A percentile compares a stretch with the other conserved stretches of the same genome.
Conservation (phyloP, 2,797 vertebrate genomes). For the Florisuga fusca region DNA sequence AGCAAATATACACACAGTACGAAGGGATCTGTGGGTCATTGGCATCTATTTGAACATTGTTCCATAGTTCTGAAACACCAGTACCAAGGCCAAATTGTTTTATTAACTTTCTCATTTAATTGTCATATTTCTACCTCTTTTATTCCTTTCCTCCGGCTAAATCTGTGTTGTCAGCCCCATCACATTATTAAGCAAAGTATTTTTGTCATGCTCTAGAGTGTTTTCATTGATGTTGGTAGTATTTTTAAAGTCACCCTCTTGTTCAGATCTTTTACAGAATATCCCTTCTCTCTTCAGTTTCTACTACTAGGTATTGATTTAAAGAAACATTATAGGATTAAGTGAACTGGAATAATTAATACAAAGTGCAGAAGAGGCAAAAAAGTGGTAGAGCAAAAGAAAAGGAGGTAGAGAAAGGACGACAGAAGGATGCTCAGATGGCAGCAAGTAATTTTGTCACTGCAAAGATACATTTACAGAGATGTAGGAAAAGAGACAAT, state of each 20-base stretch:
- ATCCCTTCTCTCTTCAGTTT: neutral
- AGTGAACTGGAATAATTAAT: neutral
- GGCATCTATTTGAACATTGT: neutral
- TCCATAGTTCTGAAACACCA: neutral
- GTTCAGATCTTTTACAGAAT: neutral
- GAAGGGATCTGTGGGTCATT: neutral
- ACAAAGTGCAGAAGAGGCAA: neutral
- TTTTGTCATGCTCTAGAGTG: neutral
- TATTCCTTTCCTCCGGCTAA: neutral
- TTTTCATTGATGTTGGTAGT: neutral
- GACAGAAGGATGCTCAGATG: neutral
- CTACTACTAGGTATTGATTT: neutral
- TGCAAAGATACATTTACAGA: neutral
- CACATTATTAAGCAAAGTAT: neutral
- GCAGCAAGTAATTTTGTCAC: neutral
- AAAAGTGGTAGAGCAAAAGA: neutral
- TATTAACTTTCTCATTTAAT: neutral
- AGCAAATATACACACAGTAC: neutral
- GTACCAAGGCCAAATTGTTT: neutral
- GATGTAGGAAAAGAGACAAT: neutral
- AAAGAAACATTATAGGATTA: neutral
- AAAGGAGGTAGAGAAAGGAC: neutral
- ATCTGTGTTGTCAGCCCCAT: neutral
- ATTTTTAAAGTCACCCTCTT: neutral
- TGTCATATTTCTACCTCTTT: neutral